These are phyloP conservation scores for Xyrichtys novacula DNA, from an alignment of 2,797 vertebrate species.

Conservation along the genomic window DNA sequence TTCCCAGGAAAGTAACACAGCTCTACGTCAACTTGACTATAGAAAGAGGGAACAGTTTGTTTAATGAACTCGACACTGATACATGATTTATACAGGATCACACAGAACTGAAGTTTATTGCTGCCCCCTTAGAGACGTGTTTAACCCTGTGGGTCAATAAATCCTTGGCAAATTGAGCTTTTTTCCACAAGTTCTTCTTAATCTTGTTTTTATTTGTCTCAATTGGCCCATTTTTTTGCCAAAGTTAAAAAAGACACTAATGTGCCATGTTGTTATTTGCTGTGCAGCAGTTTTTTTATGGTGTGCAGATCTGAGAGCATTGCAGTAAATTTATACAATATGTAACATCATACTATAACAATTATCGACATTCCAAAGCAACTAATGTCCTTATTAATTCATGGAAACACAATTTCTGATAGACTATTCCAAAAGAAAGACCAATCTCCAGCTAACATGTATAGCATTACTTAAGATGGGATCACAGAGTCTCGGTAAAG, in stretches of 20 bases:
- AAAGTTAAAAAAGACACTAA: conserved; percentile 60
- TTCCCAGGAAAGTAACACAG: conserved; percentile 11
- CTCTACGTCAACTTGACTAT: neutral
- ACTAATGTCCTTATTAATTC: no score
- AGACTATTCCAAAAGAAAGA: neutral
- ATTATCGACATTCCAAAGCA: no score
- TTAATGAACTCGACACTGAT: conserved; percentile 43
- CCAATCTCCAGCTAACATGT: no score
- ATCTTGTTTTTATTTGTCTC: conserved; percentile 67
- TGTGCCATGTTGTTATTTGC: conserved; percentile 43
- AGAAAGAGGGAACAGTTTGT: conserved; percentile 30
- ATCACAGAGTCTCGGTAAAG: no score
- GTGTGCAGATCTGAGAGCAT: conserved; percentile 7
- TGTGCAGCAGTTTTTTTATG: conserved; percentile 13
- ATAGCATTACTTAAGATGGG: no score
- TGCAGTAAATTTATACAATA: conserved; percentile 20
- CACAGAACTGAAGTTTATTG: conserved; percentile 47
- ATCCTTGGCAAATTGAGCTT: conserved; percentile 45
- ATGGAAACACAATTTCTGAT: no score
- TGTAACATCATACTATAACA: conserved; percentile 12
- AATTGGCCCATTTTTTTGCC: conserved; percentile 32
- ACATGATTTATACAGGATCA: conserved; percentile 47
- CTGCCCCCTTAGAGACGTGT: conserved; percentile 47
- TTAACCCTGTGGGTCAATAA: conserved; percentile 46
- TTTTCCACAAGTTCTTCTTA: conserved; percentile 47